A percentile compares a stretch with the other conserved stretches of the same genome.
These are phyloP conservation scores for Onychomys arenicola DNA, from an alignment of 2,797 vertebrate species.

Conservation along the genomic window DNA sequence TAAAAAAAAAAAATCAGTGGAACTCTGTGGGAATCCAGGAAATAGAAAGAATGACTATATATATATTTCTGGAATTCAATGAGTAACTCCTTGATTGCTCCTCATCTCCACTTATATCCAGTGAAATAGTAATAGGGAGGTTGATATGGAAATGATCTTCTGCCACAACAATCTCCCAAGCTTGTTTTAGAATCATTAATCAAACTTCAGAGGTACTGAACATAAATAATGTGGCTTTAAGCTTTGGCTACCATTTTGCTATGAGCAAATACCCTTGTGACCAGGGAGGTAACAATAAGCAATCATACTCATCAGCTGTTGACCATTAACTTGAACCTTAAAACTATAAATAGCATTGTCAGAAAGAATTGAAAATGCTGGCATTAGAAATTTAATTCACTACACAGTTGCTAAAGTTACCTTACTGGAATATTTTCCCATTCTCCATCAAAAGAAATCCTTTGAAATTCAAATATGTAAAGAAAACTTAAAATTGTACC, in stretches of 20 bases:
- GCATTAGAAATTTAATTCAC: conserved; percentile 31
- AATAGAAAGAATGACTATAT: conserved; percentile 74
- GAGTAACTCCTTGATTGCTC: conserved; percentile 82
- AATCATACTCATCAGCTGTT: background rate
- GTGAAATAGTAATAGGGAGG: conserved; percentile 85
- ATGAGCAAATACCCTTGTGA: conserved; percentile 2
- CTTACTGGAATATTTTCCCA: background rate
- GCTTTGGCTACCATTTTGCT: conserved; percentile 52
- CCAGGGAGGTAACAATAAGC: background rate
- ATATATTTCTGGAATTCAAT: conserved; percentile 80
- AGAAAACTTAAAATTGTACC: background rate
- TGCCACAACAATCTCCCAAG: conserved; percentile 61
- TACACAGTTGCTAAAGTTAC: background rate
- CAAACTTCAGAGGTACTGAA: conserved; percentile 73
- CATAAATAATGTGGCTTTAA: conserved; percentile 45
- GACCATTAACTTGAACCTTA: conserved; percentile 44
- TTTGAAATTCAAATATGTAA: conserved; percentile 6
- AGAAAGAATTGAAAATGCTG: background rate
- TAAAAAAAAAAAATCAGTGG: conserved; percentile 84
- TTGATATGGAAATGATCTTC: conserved; percentile 77
- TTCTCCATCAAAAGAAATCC: background rate
- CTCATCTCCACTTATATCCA: conserved; percentile 82
- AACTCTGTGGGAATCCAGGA: conserved; percentile 83
- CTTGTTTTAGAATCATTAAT: conserved; percentile 81
- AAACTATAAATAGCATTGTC: background rate